Evolutionary conservation across 2,797 vertebrate genomes (phyloP), one percentile per base, ranked within the genome.

Genomic region (Anguilla marmorata): DNA sequence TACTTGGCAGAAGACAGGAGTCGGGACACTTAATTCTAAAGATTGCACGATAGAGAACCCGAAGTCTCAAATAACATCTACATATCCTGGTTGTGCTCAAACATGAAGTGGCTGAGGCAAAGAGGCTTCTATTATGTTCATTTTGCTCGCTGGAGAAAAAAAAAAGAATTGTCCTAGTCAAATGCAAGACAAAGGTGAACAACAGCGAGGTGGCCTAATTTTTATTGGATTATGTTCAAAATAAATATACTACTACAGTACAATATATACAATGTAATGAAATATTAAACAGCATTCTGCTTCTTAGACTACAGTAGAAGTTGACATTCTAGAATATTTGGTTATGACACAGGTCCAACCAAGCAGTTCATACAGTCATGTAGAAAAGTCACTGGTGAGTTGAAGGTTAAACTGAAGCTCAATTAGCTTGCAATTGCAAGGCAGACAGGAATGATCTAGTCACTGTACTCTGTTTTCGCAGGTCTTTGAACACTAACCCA

Each of bases 31-130:
- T 21, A 50, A 21, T 82, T 33, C 45, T 33, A n/a, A 37, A 82
- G 79, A 50, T 50, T 82, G 41, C 45, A 82, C 7, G 79, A 82
- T 21, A 48, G 45, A 50, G 41, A 82, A 6, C 79, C 21, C 45
- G 0, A 6, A 50, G 79, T 48, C 45, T 82, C 45, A 19, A 50
- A 50, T 82, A 82, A 82, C 79, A 82, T 45, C 79, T 50, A 50
- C 79, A 48, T 45, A 50, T 82, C 41, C 79, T 82, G 79, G 79
- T 50, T n/a, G 41, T 82, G 79, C 24, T 82, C 45, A 82, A 82
- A 82, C 79, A 82, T 3, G 79, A 48, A 82, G 41, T 24, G 45
- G 41, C 3, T 48, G 45, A 50, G 45, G 45, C 45, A 82, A 8
- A 82, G 41, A 82, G 45, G 79, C 41, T n/a, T 82, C 41, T 50